These are phyloP conservation scores for Hirudinaria manillensis DNA, from an alignment of 2,888 invertebrate genomes.

Conservation along the genomic window DNA sequence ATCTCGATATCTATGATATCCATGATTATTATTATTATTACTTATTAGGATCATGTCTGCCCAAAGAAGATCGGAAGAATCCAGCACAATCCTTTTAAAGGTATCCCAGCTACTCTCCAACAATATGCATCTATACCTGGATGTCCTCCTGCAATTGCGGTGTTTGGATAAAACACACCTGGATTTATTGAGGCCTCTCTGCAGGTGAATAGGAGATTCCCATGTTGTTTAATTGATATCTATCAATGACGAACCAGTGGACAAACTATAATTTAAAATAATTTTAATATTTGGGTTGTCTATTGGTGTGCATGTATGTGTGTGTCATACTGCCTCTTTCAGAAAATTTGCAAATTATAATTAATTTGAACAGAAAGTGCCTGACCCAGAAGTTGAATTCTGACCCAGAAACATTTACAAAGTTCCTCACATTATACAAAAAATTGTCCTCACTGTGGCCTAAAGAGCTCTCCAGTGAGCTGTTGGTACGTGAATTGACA, in stretches of 20 bases:
- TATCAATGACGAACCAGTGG: background rate
- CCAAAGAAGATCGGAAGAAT: background rate
- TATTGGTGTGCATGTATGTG: too few relatives aligned
- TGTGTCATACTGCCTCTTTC: background rate
- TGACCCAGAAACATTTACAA: background rate
- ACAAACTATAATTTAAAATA: too few relatives aligned
- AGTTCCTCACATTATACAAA: background rate
- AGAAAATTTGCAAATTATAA: background rate
- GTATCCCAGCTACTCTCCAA: background rate
- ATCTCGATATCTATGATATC: too few relatives aligned
- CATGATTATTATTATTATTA: too few relatives aligned
- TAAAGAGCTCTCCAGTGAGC: background rate
- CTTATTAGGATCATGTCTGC: background rate
- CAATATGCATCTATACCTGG: background rate
- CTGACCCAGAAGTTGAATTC: background rate
- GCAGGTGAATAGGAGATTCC: background rate
- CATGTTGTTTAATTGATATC: background rate
- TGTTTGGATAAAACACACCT: background rate
- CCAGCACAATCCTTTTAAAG: background rate
- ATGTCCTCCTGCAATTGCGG: background rate
- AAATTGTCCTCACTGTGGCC: constrained; percentile 2
- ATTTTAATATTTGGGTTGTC: too few relatives aligned
- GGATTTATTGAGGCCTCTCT: background rate
- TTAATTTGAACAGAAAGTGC: background rate
- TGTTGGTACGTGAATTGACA: background rate